A percentile compares a stretch with the other conserved stretches of the same genome.
Evolutionary conservation across 2,888 invertebrate species (phyloP).

Genomic region (Drosophila silvestris): DNA sequence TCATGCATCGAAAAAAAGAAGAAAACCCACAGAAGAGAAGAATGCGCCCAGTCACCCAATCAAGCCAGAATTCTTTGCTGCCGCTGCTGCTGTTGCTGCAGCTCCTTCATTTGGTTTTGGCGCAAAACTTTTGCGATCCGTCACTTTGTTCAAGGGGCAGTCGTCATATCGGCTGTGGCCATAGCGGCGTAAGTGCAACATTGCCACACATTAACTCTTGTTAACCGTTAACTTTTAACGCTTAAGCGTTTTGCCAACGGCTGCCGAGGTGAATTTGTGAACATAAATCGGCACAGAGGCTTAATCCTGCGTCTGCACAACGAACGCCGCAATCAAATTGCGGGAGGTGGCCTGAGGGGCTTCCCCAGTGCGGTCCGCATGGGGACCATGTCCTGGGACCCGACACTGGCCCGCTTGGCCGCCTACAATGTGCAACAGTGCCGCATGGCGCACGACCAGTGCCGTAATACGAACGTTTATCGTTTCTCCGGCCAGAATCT

Average conservation of each 20-base stretch:
- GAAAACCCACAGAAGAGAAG: background rate
- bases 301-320: slow-evolving; percentile 69
- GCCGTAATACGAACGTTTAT: slow-evolving; percentile 69
- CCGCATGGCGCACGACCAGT: slow-evolving; percentile 69
- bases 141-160: slow-evolving; percentile 49
- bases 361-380: slow-evolving; percentile 67
- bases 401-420: slow-evolving; percentile 61
- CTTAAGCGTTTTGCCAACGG: slow-evolving; percentile 60
- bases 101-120: slow-evolving; percentile 2
- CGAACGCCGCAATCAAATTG: slow-evolving; percentile 65
- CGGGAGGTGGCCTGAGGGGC: slow-evolving; percentile 63
- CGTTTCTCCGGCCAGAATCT: slow-evolving; percentile 72
- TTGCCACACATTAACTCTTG: background rate
- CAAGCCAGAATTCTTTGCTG: background rate
- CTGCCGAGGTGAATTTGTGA: slow-evolving; percentile 59
- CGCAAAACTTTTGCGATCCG: slow-evolving; percentile 64
- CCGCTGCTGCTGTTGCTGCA: background rate
- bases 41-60: background rate
- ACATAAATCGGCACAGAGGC: slow-evolving; percentile 39
- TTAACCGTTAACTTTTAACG: background rate
- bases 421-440: slow-evolving; percentile 70
- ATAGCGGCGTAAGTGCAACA: slow-evolving; percentile 58
- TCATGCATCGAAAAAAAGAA: background rate
- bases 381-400: slow-evolving; percentile 73
- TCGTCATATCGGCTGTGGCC: slow-evolving; percentile 61